A percentile compares a stretch with the other conserved stretches of the same genome.
These are phyloP conservation scores for Drosophila willistoni DNA, from an alignment of 1,140 invertebrate genomes.

Conservation along the genomic window DNA sequence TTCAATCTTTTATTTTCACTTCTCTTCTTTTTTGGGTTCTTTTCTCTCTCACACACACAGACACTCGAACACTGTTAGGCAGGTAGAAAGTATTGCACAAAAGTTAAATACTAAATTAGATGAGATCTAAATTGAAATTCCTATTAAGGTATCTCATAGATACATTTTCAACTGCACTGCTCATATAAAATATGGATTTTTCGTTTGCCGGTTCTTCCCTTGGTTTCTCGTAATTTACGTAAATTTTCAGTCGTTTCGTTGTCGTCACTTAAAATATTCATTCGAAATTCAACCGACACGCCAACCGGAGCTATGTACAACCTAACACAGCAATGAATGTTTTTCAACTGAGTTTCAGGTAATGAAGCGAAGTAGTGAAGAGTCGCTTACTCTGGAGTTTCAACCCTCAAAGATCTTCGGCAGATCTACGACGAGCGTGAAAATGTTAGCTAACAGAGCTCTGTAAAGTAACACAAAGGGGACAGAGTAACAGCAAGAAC, in stretches of 20 bases:
- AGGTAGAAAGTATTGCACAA: conserved; percentile 71
- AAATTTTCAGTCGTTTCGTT: conserved; percentile 41
- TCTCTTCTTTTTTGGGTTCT: conserved; percentile 14
- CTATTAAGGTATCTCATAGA: conserved; percentile 37
- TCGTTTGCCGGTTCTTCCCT: not conserved
- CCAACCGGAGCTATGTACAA: conserved; percentile 57
- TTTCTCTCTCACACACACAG: not conserved
- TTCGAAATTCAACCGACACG: conserved; percentile 26
- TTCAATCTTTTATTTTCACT: not conserved
- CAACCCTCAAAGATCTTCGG: conserved; percentile 5
- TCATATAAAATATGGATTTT: not conserved
- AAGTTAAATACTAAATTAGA: conserved; percentile 43
- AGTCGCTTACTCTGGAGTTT: not conserved
- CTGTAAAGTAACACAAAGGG: not conserved
- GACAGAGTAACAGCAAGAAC: too few relatives aligned
- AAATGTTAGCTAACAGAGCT: too few relatives aligned
- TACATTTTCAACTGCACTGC: conserved; percentile 13
- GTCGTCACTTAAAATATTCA: conserved; percentile 14
- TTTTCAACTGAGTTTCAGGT: conserved; percentile 53
- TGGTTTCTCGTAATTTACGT: conserved; percentile 18
- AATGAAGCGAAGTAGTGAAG: not conserved
- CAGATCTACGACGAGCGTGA: too few relatives aligned
- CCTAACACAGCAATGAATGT: conserved; percentile 57
- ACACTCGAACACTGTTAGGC: conserved; percentile 9
- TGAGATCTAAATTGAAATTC: conserved; percentile 21